Evolutionary conservation across 2,888 invertebrate genomes (phyloP).

Genomic region (Spicauda simplicius): DNA sequence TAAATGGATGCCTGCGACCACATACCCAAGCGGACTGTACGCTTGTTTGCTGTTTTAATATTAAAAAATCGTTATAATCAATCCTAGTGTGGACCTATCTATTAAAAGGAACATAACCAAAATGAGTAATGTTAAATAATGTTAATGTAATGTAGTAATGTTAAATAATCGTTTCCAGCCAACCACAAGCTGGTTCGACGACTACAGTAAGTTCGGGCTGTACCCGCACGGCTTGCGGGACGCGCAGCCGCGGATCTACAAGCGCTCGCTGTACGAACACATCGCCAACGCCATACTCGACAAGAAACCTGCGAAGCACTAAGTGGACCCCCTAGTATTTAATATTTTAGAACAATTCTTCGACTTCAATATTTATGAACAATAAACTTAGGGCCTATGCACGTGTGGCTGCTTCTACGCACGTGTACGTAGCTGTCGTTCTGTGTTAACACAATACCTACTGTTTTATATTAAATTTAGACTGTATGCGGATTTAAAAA

Average conservation of each 20-base stretch:
- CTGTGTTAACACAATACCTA: too few relatives aligned
- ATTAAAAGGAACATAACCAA: too few relatives aligned
- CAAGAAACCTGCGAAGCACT: slow-evolving; percentile 46
- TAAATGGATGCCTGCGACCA: too few relatives aligned
- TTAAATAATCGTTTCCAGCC: slow-evolving; percentile 58
- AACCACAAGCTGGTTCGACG: slow-evolving; percentile 72
- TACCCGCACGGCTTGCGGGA: slow-evolving; percentile 61
- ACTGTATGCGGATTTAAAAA: too few relatives aligned
- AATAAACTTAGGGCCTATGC: background rate
- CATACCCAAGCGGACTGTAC: too few relatives aligned
- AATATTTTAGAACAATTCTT: background rate
- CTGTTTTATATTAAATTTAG: too few relatives aligned
- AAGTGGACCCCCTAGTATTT: background rate
- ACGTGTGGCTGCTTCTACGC: background rate
- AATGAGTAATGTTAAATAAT: too few relatives aligned
- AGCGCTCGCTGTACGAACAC: slow-evolving; percentile 70
- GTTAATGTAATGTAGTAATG: too few relatives aligned
- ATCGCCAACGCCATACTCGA: slow-evolving; percentile 64
- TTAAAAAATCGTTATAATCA: too few relatives aligned
- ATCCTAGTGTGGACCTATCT: too few relatives aligned
- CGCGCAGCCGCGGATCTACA: slow-evolving; percentile 75
- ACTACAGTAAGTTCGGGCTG: slow-evolving; percentile 58
- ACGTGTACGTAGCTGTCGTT: background rate
- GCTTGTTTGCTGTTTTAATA: too few relatives aligned
- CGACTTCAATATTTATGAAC: background rate